These are phyloP conservation scores for Alentia gelatinosa DNA, from an alignment of 2,888 invertebrate genomes.

Conservation along the genomic window DNA sequence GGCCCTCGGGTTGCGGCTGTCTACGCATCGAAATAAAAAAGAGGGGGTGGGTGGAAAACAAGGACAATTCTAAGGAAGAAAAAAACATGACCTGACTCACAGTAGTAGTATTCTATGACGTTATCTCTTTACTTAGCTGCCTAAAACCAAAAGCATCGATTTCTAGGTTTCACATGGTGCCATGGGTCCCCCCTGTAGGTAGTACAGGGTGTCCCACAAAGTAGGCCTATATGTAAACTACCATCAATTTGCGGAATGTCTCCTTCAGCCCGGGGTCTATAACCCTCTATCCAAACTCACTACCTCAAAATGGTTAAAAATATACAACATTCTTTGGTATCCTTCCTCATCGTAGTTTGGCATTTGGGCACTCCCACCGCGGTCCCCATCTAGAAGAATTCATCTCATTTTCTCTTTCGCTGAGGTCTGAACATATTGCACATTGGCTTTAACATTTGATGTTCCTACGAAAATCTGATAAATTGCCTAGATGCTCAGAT, in stretches of 20 bases:
- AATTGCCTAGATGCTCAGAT: not conserved
- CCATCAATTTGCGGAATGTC: not conserved
- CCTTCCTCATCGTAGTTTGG: not conserved
- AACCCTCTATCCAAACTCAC: not conserved
- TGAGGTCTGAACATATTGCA: not conserved
- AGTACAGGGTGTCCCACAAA: not conserved
- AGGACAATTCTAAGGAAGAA: not conserved
- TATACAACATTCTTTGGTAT: constrained; percentile 27
- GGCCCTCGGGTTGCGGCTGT: not conserved
- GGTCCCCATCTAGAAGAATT: not conserved
- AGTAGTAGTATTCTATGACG: not conserved
- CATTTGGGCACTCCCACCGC: not conserved
- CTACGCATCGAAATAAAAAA: not conserved
- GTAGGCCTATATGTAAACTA: not conserved
- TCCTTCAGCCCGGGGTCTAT: not conserved
- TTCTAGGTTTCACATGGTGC: too few species aligned
- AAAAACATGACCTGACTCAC: not conserved
- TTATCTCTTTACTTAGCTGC: not conserved
- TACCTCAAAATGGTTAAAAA: not conserved
- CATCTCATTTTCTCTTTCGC: not conserved
- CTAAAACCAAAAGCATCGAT: not conserved
- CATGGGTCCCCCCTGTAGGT: too few species aligned
- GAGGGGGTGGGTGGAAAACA: too few species aligned
- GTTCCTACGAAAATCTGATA: not conserved
- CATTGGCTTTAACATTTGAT: not conserved